These are phyloP conservation scores for Coenobita brevimanus DNA, from an alignment of 1,140 invertebrate genomes.

Conservation along the genomic window DNA sequence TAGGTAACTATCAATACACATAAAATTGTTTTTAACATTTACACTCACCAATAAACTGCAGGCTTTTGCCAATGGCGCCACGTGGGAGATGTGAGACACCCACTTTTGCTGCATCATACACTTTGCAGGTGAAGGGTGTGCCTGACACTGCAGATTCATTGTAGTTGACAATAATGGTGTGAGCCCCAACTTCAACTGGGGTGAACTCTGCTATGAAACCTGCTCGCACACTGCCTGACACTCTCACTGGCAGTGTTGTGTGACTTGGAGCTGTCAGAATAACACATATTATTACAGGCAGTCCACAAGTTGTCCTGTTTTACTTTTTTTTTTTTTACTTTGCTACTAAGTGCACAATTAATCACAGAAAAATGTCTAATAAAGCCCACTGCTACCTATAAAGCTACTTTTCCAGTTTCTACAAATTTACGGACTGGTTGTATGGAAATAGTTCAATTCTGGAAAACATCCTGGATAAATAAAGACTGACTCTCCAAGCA, in stretches of 20 bases:
- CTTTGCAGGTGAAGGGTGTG: conserved; percentile 93
- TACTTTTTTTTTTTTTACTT: no score
- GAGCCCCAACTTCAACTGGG: conserved; percentile 90
- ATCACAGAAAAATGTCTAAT: no score
- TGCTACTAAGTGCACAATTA: no score
- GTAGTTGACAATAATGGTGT: conserved; percentile 92
- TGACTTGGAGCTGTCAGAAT: conserved; percentile 76
- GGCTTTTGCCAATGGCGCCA: conserved; percentile 76
- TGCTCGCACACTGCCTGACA: conserved; percentile 87
- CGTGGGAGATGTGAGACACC: conserved; percentile 75
- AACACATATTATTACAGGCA: conserved; percentile 43
- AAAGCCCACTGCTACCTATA: no score
- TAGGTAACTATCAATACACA: no score
- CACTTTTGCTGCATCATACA: conserved; percentile 86
- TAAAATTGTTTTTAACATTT: not conserved
- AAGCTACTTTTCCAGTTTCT: no score
- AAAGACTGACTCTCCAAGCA: no score
- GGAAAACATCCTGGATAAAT: no score
- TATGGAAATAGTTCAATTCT: no score
- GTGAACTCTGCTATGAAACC: conserved; percentile 94
- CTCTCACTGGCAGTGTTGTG: conserved; percentile 83
- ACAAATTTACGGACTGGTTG: no score
- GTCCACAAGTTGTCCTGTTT: no score
- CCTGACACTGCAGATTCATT: conserved; percentile 92
- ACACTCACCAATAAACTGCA: conserved; percentile 76